phyloP scores from a whole-genome alignment of 1,140 invertebrate genomes.

The Eufriesea mexicana region DNA sequence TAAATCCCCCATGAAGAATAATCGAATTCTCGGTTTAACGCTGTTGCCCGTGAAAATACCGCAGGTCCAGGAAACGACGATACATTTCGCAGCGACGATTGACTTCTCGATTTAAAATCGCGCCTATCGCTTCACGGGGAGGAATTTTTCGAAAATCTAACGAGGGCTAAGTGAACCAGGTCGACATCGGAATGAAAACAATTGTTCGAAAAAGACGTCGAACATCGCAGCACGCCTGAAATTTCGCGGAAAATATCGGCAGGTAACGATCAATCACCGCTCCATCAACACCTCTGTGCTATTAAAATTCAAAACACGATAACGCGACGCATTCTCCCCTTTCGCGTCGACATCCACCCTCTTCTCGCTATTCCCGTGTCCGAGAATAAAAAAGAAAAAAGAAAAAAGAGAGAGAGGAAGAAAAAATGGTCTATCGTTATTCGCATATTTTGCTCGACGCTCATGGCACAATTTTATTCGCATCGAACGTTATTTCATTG shows the following conservation, averaged over 20 bases:
- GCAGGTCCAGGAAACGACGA: background rate
- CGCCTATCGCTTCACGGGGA: background rate
- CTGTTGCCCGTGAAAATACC: background rate
- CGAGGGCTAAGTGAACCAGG: background rate
- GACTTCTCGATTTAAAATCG: background rate
- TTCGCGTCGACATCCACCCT: background rate
- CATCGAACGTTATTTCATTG: background rate
- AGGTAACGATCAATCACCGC: constrained; percentile 19
- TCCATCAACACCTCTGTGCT: background rate
- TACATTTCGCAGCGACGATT: background rate
- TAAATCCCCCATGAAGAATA: background rate
- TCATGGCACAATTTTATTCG: background rate
- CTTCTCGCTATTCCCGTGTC: background rate
- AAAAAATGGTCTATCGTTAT: background rate
- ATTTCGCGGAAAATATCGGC: background rate
- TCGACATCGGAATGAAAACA: background rate
- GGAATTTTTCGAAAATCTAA: background rate
- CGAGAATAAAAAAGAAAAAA: too few relatives aligned
- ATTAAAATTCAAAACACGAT: constrained; percentile 25
- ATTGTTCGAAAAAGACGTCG: background rate
- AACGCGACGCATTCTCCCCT: background rate
- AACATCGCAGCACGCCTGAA: background rate
- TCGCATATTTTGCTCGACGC: background rate
- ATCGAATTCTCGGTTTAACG: background rate
- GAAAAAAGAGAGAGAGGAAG: too few relatives aligned